phyloP scores from a whole-genome alignment of 2,113 vertebrate genomes.

The Struthidea cinerea region DNA sequence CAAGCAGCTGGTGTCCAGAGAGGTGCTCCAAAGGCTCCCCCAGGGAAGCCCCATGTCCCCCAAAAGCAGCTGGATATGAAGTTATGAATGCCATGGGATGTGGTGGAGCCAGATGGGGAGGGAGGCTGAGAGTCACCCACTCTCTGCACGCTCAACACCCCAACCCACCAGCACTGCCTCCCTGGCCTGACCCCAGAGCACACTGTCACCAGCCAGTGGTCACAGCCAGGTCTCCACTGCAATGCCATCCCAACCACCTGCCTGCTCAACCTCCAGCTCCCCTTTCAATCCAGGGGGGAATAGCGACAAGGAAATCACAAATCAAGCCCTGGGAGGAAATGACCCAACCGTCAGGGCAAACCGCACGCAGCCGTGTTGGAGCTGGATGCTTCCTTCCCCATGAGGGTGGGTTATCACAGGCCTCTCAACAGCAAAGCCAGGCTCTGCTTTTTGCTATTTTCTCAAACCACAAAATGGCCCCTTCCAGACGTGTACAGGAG shows the following conservation, averaged over 20 bases:
- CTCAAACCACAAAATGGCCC: not conserved
- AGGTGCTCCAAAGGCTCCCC: accelerated
- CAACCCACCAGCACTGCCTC: not conserved
- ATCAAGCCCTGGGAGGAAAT: not conserved
- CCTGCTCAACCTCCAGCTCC: not conserved
- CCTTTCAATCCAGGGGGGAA: not conserved
- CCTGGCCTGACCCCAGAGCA: not conserved
- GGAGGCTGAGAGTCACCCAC: not conserved
- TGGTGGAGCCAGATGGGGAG: not conserved
- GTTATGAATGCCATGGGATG: not conserved
- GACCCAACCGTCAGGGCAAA: accelerated
- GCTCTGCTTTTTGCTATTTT: not conserved
- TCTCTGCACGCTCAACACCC: not conserved
- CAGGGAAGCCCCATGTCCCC: not conserved
- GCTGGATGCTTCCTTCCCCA: not conserved
- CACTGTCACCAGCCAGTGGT: accelerated
- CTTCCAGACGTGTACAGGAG: not conserved
- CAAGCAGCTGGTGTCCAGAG: not conserved
- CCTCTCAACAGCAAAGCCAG: not conserved
- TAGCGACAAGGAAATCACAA: not conserved
- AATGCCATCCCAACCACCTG: not conserved
- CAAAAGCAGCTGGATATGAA: not conserved
- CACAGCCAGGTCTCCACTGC: not conserved
- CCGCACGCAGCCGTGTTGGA: not conserved
- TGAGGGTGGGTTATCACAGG: not conserved